Base-by-base conservation (phyloP, 2,113 vertebrate genomes). In the Cochlearius cochlearius region DNA sequence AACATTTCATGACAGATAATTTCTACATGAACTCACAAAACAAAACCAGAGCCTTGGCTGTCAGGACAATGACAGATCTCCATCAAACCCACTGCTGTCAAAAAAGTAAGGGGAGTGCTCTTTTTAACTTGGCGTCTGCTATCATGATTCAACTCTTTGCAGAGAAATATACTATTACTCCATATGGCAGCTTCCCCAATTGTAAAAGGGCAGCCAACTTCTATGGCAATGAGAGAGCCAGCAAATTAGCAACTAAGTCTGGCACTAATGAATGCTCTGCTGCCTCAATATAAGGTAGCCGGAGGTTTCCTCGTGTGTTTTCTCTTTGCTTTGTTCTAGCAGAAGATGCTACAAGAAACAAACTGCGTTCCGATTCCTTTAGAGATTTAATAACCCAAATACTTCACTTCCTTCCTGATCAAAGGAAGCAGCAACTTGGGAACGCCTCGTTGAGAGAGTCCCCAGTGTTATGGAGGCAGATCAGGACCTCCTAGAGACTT, bases 71-170 rank as follows among this genome's bases (percentile, higher is more conserved):
- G 96, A 97, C 88, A 95, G 91, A 91, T 90, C 96, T 96, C 97
- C 89, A 96, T 96, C 97, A 97, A 97, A 75, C 94, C 96, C 97
- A 96, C 91, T 90, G 94, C 96, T 94, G 92, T 93, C 96, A 97
- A 63, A 82, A 94, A 87, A 91, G 94, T 92, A 97, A 97, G 76
- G 82, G 86, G 93, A 94, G 94, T 79, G 97, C 94, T 97, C 89
- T 94, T 97, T 97, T 96, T 97, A 92, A 94, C 93, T 92, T 95
- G 97, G 98, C 97, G 95, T 97, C 98, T 96, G 67, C 86, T 74
- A 89, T 32, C 74, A 7, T 97, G 97, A 98, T 96, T 98, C 97
- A 98, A 95, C 88, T 95, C 86, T 95, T 92, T 94, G 94, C 96
- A 94, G 93, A 93, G 92, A 96, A 94, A 94, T 95, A 96, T 93